Conservation (phyloP, 2,113 vertebrate species). For the Girardinichthys multiradiatus region DNA sequence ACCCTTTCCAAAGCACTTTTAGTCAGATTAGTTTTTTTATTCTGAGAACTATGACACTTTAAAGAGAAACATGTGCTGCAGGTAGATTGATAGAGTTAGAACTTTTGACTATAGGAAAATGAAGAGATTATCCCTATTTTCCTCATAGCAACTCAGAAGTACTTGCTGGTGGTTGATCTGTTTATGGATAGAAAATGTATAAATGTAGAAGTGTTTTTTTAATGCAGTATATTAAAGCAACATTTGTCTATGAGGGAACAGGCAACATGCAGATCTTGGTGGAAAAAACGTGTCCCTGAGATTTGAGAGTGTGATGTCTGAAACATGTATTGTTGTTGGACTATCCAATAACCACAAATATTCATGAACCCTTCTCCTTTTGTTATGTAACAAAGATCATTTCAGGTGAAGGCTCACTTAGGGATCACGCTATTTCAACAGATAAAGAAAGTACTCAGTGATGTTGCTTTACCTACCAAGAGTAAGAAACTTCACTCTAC, state of each 20-base stretch:
- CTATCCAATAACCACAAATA: conserved; percentile 50
- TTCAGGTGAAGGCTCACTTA: conserved; percentile 1
- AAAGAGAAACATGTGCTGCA: too few species aligned
- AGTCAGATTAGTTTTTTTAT: too few species aligned
- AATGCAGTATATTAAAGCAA: background rate
- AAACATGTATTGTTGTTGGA: conserved; percentile 24
- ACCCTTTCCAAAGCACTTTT: too few species aligned
- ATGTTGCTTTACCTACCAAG: background rate
- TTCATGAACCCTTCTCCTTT: conserved; percentile 33
- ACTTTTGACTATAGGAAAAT: background rate
- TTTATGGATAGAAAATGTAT: background rate
- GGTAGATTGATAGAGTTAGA: too few species aligned
- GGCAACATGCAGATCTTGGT: background rate
- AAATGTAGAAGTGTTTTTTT: too few species aligned
- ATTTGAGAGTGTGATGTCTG: conserved; percentile 40
- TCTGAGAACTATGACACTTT: too few species aligned
- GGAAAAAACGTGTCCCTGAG: conserved; percentile 23
- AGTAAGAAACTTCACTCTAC: conserved; percentile 16
- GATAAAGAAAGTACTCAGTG: background rate
- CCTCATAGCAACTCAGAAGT: background rate
- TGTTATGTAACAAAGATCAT: conserved; percentile 17
- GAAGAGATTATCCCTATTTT: background rate
- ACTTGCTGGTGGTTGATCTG: background rate
- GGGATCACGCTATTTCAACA: background rate
- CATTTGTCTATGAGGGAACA: background rate